Evolutionary conservation across 2,797 vertebrate species (phyloP).

Genomic region (Pangasius larnaudii): DNA sequence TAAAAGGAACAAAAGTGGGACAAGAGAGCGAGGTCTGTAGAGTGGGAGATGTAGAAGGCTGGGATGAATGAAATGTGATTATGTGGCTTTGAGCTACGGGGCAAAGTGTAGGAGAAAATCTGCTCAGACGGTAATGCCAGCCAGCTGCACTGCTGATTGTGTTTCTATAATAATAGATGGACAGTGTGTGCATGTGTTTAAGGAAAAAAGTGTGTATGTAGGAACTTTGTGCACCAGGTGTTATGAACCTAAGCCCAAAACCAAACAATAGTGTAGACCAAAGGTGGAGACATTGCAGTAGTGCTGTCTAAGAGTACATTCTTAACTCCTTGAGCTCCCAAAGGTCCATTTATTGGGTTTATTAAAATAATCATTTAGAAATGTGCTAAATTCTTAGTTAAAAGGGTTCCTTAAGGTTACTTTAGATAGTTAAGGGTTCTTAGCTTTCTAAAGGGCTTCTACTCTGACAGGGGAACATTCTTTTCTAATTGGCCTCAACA

Average conservation of each 20-base stretch:
- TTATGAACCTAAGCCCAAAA: not conserved
- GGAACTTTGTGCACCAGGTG: not conserved
- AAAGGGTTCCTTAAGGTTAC: not conserved
- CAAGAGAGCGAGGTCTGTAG: slow-evolving; percentile 3
- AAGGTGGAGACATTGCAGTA: not conserved
- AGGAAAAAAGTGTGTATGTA: not conserved
- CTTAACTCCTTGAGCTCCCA: too few relatives aligned
- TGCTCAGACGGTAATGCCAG: slow-evolving; percentile 54
- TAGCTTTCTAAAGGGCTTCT: not conserved
- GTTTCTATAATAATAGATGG: slow-evolving; percentile 20
- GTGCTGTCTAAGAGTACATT: not conserved
- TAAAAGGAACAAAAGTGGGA: slow-evolving; percentile 30
- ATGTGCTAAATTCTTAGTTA: not conserved
- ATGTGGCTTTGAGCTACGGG: slow-evolving; percentile 60
- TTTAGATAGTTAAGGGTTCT: not conserved
- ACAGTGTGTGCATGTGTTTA: slow-evolving; percentile 24
- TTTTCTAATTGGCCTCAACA: not conserved
- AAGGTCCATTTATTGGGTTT: not conserved
- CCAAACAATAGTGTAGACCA: not conserved
- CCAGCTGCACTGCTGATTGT: slow-evolving; percentile 50
- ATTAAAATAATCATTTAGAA: not conserved
- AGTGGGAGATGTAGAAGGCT: slow-evolving; percentile 6
- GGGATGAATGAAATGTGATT: slow-evolving; percentile 60
- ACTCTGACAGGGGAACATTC: not conserved
- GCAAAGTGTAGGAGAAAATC: slow-evolving; percentile 60